Conservation (phyloP, 2,888 invertebrate genomes). For the Drosophila flavopinicola region DNA sequence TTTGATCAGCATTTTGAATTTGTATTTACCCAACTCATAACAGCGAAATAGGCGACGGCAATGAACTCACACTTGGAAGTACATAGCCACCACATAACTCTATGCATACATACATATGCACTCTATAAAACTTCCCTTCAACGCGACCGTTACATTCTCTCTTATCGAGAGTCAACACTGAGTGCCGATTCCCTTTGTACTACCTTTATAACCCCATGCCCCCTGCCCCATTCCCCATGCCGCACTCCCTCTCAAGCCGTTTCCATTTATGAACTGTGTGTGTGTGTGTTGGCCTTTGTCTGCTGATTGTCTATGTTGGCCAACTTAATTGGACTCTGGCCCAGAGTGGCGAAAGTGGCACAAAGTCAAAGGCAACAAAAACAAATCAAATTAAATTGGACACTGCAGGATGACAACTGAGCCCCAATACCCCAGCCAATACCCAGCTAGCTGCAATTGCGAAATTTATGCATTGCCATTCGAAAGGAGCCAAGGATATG, state of each 20-base stretch:
- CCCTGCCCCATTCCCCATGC: not conserved
- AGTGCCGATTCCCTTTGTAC: not conserved
- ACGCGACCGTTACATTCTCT: constrained; percentile 69
- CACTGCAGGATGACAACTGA: constrained; percentile 6
- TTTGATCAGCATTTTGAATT: constrained; percentile 75
- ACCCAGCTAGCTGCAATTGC: not conserved
- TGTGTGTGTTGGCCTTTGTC: constrained; percentile 17
- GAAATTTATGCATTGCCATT: constrained; percentile 30
- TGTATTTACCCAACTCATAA: constrained; percentile 71
- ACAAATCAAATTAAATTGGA: constrained; percentile 26
- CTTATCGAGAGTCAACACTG: constrained; percentile 52
- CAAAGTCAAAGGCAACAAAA: constrained; percentile 15
- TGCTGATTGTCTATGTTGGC: constrained; percentile 31
- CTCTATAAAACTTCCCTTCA: constrained; percentile 34
- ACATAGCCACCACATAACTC: constrained; percentile 3
- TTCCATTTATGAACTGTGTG: constrained; percentile 26
- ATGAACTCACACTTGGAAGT: constrained; percentile 7
- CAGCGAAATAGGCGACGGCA: constrained; percentile 41
- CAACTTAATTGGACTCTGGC: constrained; percentile 64
- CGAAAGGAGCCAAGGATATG: not conserved
- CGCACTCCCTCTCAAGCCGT: not conserved
- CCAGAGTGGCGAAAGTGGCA: constrained; percentile 5
- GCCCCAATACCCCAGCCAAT: not conserved
- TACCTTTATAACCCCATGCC: too few species aligned
- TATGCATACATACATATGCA: constrained; percentile 17